Evolutionary conservation across 1,140 invertebrate genomes (phyloP), one percentile per base, ranked within the genome.

Genomic region (Diachasma alloeum): DNA sequence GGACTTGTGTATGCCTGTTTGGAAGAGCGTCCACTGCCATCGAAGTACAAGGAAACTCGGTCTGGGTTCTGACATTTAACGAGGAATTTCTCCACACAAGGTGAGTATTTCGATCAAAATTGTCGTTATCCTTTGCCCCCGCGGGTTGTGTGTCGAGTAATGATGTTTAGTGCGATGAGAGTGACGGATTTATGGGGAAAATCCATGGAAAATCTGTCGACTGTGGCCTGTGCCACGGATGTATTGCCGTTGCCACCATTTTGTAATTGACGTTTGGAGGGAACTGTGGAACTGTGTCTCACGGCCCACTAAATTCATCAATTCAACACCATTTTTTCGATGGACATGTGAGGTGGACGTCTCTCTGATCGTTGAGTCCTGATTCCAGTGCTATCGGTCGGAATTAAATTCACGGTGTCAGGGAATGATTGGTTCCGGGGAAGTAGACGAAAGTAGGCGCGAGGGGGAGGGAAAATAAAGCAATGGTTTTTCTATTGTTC

Each of bases 261-360:
- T 79, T 79, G 78, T 79, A 77, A 79, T 79, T 79, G 78, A 75
- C 78, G 78, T 77, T 79, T 79, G 75, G 78, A 79, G 78, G 78
- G 78, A 79, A 79, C 37, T 72, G 59, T 42, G 78, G 78, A 79
- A 79, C 37, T 53, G 22, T 19, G n/a, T 53, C 15, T 22, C 56
- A 31, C 53, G 59, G 44, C 39, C 44, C 42, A 69, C 66, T 24
- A 68, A 46, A 17, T 67, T 22, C 31, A 17, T 22, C 4, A 19
- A 22, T 26, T 22, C 4, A 19, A 22, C 17, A 24, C 19, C 15
- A 22, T 24, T 26, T 42, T 74, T 46, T 24, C 9, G 17, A 53
- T 53, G 48, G n/a, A 53, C 15, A 53, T 53, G 48, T 31, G 48
- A 53, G 6, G 11, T n/a, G n/a, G 17, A 53, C n/a, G 17, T 17